A percentile compares a stretch with the other conserved stretches of the same genome.
Evolutionary conservation across 2,113 vertebrate species (phyloP).

Genomic region (Anser cygnoides): DNA sequence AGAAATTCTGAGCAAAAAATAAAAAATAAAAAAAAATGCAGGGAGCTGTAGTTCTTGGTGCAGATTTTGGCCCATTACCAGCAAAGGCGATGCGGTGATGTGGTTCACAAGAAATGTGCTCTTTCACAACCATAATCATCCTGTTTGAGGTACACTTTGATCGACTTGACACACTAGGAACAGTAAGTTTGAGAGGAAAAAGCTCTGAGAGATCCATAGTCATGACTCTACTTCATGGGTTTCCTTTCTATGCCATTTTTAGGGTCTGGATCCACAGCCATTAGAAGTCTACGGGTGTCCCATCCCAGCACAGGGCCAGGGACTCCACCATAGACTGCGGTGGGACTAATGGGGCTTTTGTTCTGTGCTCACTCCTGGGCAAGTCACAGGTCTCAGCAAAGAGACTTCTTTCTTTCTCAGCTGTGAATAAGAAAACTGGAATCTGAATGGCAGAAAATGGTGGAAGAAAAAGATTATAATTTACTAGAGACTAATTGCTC

Average conservation of each 20-base stretch:
- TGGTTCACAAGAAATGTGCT: neutral
- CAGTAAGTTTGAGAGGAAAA: neutral
- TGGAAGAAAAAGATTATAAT: neutral
- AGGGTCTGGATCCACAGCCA: fast-evolving
- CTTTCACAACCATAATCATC: too few species aligned
- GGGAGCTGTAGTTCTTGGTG: neutral
- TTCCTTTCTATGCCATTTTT: neutral
- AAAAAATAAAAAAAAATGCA: neutral
- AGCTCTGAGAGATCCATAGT: neutral
- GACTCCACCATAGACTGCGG: fast-evolving
- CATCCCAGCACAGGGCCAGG: fast-evolving
- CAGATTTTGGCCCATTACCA: neutral
- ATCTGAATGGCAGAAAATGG: neutral
- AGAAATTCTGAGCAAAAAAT: too few species aligned
- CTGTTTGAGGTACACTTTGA: neutral
- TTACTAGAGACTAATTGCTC: neutral
- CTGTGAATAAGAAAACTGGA: neutral
- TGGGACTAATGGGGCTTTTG: neutral
- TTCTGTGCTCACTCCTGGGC: neutral
- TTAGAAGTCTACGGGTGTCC: neutral
- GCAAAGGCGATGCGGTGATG: neutral
- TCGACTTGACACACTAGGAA: neutral
- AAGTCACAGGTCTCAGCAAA: neutral
- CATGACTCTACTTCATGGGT: neutral
- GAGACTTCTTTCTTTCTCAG: neutral